Evolutionary conservation across 2,888 invertebrate species (phyloP).

Genomic region (Cylloceria caligata): DNA sequence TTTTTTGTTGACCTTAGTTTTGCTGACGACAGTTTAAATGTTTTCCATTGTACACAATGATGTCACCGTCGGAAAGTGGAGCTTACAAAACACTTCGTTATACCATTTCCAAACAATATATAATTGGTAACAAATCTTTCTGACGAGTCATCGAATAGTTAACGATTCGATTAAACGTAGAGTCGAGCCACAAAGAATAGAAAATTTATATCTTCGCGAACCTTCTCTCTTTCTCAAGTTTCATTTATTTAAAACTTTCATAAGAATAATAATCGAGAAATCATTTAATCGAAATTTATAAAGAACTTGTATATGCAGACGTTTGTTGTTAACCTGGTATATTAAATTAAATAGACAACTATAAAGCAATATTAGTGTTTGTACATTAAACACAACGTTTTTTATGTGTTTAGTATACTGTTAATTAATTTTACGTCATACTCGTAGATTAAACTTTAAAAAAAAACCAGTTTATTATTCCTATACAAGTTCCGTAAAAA

Average conservation of each 20-base stretch:
- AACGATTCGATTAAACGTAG: slow-evolving; percentile 1
- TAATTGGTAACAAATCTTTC: neutral
- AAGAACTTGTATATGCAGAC: no score
- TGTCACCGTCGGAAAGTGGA: slow-evolving; percentile 41
- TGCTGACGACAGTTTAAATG: slow-evolving; percentile 32
- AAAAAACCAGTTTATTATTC: no score
- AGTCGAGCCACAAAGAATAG: neutral
- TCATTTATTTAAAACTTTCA: neutral
- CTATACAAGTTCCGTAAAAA: no score
- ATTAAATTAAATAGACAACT: no score
- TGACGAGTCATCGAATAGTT: slow-evolving; percentile 3
- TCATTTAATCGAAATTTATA: neutral
- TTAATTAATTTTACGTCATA: no score
- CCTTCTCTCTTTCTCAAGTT: neutral
- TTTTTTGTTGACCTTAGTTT: slow-evolving; percentile 48
- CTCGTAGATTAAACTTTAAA: no score
- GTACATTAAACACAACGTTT: no score
- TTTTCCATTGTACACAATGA: slow-evolving; percentile 44
- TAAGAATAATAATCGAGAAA: neutral
- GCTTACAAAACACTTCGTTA: slow-evolving; percentile 30
- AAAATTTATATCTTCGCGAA: neutral
- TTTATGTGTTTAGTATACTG: no score
- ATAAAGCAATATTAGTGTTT: no score
- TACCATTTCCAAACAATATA: slow-evolving; percentile 39
- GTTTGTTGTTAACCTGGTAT: no score